Percentiles rank a stretch among this genome's conserved stretches.
Evolutionary conservation across 2,888 invertebrate genomes (phyloP).

Genomic region (Anthoptus insignis): DNA sequence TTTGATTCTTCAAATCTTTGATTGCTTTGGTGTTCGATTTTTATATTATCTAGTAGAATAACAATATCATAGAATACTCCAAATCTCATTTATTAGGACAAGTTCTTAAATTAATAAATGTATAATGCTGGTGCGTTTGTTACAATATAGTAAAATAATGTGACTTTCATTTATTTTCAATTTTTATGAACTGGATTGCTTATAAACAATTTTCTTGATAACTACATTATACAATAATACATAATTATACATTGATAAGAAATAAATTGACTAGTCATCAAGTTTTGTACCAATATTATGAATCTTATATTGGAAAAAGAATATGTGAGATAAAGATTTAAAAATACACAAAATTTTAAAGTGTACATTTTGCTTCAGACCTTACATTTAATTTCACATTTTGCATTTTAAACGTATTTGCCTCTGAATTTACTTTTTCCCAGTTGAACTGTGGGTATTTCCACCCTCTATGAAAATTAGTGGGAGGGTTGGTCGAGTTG

Average conservation of each 20-base stretch:
- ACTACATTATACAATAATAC: neutral
- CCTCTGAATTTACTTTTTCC: no score
- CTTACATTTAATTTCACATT: no score
- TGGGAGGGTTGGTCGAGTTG: no score
- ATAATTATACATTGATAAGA: neutral
- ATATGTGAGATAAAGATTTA: neutral
- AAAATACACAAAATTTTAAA: neutral
- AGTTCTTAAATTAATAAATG: conserved; percentile 5
- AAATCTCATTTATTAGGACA: conserved; percentile 14
- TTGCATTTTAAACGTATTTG: no score
- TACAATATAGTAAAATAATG: conserved; percentile 15
- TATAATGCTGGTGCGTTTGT: conserved; percentile 26
- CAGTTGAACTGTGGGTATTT: no score
- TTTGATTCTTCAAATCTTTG: neutral
- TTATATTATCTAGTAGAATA: neutral
- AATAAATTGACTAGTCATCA: neutral
- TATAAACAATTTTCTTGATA: no score
- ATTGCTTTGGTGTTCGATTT: conserved; percentile 4
- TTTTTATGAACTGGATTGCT: conserved; percentile 5
- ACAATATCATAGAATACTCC: neutral
- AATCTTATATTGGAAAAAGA: neutral
- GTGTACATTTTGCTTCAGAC: neutral
- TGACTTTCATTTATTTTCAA: neutral
- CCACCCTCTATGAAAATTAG: no score
- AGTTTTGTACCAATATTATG: neutral